Evolutionary conservation across 1,140 invertebrate genomes (phyloP).

Genomic region (fruit fly (Drosophila melanogaster)): DNA sequence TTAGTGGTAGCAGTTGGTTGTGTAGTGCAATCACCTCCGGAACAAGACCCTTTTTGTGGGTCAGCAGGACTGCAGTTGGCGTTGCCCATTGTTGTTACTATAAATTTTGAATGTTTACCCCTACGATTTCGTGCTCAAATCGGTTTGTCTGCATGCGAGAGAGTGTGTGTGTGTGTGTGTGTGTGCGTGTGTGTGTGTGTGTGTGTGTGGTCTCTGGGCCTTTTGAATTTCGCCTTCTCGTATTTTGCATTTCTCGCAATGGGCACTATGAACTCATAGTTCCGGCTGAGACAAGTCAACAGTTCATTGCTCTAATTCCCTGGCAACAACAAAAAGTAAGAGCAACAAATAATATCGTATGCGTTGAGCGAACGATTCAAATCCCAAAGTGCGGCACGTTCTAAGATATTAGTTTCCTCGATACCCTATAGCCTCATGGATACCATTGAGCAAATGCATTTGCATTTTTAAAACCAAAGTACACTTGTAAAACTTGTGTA

Average conservation of each 20-base stretch:
- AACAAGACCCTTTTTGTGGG: conserved; percentile 54
- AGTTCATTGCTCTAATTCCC: conserved; percentile 73
- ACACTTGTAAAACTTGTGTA: background rate
- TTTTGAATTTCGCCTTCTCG: background rate
- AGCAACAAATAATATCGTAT: conserved; percentile 34
- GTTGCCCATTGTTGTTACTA: conserved; percentile 39
- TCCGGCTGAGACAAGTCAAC: conserved; percentile 70
- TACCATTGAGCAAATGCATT: background rate
- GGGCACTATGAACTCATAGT: conserved; percentile 77
- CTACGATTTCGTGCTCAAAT: conserved; percentile 43
- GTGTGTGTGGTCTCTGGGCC: conserved; percentile 13
- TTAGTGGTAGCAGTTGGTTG: background rate
- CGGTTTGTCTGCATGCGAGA: conserved; percentile 35
- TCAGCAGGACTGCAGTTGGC: conserved; percentile 58
- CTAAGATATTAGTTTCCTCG: conserved; percentile 33
- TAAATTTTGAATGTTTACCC: conserved; percentile 74
- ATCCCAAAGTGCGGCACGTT: conserved; percentile 36
- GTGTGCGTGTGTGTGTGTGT: too few relatives aligned
- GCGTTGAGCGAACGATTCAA: conserved; percentile 25
- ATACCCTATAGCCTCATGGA: background rate
- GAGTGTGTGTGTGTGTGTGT: too few relatives aligned
- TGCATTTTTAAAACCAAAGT: too few relatives aligned
- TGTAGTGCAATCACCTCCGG: conserved; percentile 62
- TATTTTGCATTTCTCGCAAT: conserved; percentile 47
- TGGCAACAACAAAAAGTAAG: conserved; percentile 12